These are phyloP conservation scores for Phymastichus coffea DNA, from an alignment of 1,140 invertebrate genomes.

Conservation along the genomic window DNA sequence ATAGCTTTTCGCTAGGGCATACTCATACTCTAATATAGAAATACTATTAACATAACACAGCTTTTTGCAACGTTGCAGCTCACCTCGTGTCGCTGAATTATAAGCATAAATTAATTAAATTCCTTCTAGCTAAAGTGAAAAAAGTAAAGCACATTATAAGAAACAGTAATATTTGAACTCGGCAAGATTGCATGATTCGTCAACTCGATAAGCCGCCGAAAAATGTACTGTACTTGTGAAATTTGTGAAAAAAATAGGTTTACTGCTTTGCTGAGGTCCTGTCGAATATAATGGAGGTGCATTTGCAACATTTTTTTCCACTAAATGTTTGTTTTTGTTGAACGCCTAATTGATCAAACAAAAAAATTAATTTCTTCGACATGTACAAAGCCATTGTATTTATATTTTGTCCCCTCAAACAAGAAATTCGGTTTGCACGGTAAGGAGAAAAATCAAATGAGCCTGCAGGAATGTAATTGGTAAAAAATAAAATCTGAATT, in stretches of 20 bases:
- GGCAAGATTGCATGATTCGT: too few relatives aligned
- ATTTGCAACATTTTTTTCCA: conserved; percentile 55
- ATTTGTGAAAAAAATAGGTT: too few relatives aligned
- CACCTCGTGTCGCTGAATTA: conserved; percentile 20
- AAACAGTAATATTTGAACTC: neutral
- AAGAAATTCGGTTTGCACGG: too few relatives aligned
- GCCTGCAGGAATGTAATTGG: too few relatives aligned
- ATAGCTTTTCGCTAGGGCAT: conserved; percentile 2
- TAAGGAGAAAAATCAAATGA: too few relatives aligned
- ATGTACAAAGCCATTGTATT: conserved; percentile 48
- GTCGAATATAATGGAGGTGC: conserved; percentile 56
- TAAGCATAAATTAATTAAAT: conserved; percentile 25
- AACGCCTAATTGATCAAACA: conserved; percentile 12
- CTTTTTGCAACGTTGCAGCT: conserved; percentile 33
- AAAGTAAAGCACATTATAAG: conserved; percentile 34
- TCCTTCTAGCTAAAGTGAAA: conserved; percentile 26
- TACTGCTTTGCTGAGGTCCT: conserved; percentile 47
- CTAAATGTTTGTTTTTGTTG: conserved; percentile 29
- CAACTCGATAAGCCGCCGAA: neutral
- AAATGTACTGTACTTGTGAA: conserved; percentile 24
- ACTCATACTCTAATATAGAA: conserved; percentile 21
- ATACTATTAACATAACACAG: conserved; percentile 29
- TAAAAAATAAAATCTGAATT: neutral
- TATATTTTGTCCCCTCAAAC: conserved; percentile 54
- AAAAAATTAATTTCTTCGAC: conserved; percentile 20